phyloP scores from a whole-genome alignment of 2,888 invertebrate genomes.

The Dinocampus coccinellae region DNA sequence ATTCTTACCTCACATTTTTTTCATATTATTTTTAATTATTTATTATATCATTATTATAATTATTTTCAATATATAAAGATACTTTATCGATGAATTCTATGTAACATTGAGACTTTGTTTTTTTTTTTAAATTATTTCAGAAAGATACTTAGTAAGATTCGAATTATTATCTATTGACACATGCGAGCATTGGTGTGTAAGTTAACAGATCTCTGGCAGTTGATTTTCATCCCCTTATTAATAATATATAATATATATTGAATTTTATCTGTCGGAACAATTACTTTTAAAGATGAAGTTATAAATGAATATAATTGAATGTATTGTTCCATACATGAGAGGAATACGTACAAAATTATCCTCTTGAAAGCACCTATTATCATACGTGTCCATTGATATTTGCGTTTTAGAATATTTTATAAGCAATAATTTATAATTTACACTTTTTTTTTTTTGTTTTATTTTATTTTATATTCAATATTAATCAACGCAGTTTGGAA shows the following conservation, averaged over 20 bases:
- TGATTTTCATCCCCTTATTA: neutral
- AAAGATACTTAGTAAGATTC: neutral
- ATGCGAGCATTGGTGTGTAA: neutral
- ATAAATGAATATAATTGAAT: neutral
- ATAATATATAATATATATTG: neutral
- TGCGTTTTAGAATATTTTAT: neutral
- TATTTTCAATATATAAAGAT: neutral
- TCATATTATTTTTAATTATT: neutral
- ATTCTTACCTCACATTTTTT: neutral
- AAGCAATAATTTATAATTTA: neutral
- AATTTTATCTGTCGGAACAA: neutral
- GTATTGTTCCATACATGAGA: neutral
- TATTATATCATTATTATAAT: neutral
- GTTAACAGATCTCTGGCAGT: slow-evolving; percentile 7
- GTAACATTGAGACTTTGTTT: neutral
- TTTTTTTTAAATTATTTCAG: no score
- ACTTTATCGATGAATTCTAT: neutral
- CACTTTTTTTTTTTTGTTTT: no score
- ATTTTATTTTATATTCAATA: neutral
- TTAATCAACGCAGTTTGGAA: neutral
- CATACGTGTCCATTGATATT: neutral
- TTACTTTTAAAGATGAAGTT: neutral
- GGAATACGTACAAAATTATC: neutral
- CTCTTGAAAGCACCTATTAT: slow-evolving; percentile 7
- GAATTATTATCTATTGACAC: neutral